Base-by-base conservation (phyloP, 2,888 invertebrate species). In the Morpho helenor region DNA sequence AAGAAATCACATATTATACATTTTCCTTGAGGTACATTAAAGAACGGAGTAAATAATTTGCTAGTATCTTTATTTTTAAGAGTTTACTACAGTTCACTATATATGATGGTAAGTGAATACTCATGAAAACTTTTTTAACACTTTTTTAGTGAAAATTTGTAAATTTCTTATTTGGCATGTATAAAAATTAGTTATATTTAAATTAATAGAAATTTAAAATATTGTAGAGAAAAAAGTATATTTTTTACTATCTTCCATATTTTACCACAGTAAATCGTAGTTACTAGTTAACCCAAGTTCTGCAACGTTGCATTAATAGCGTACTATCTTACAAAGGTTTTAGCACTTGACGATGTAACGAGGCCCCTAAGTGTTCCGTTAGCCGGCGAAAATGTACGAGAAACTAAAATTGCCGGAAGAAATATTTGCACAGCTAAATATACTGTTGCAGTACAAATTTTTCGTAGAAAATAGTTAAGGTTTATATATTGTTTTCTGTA, bases 351-450 rank as follows among this genome's bases (percentile, higher is more conserved):
- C 61, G 63, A 56, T 61, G 60, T 63, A 65, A 65, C 63, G 60
- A 65, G 61, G 60, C 61, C 51, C 61, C 56, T 63, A 63, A 65
- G 60, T 65, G 63, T 63, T 65, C 65, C 63, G 59, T 56, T 62
- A 61, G 56, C 56, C 63, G 52, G 54, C 55, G 58, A 55, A 61
- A 63, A 63, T 60, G 58, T 60, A 49, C 56, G 53, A 52, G 49
- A 49, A 48, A 55, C 53, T 62, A 56, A 60, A 62, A 60, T 56
- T 62, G 62, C 60, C 53, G 62, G 60, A 62, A 64, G 60, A 61
- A 61, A 63, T 59, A 61, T 59, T 59, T 61, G 51, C 56, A 52
- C 57, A 49, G 55, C 49, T 55, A 55, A 60, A 56, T 48, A 56
- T 49, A 59, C 53, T 49, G 53, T 52, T 56, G 47, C 48, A 57